Conservation (phyloP, 2,797 vertebrate genomes). For the Denticeps clupeoides region DNA sequence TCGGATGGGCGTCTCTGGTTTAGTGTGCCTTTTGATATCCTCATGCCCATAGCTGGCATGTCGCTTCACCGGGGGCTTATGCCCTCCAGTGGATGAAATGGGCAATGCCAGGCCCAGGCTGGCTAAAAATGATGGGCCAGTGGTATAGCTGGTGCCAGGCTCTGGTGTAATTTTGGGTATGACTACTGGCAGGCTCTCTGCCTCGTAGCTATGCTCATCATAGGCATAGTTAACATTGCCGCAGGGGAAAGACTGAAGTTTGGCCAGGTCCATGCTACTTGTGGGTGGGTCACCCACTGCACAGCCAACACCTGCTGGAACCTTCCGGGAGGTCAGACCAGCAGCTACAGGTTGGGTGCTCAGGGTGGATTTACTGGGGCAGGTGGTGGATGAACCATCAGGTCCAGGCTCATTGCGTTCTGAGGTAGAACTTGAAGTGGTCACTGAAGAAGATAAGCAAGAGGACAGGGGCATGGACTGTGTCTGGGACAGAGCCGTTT, state of each 20-base stretch:
- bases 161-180: slow-evolving; percentile 38
- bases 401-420: slow-evolving; percentile 54
- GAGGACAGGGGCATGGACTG: slow-evolving; percentile 60
- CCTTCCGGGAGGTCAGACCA: slow-evolving; percentile 33
- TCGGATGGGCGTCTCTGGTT: slow-evolving; percentile 63
- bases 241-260: slow-evolving; percentile 77
- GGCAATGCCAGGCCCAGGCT: slow-evolving; percentile 33
- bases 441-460: slow-evolving; percentile 19
- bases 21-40: slow-evolving; percentile 60
- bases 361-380: slow-evolving; percentile 46
- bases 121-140: slow-evolving; percentile 25
- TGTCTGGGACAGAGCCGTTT: slow-evolving; percentile 57
- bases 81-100: slow-evolving; percentile 39
- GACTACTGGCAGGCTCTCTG: slow-evolving; percentile 51
- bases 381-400: slow-evolving; percentile 43
- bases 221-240: slow-evolving; percentile 84
- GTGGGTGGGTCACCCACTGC: slow-evolving; percentile 14
- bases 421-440: slow-evolving; percentile 26
- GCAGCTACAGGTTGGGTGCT: slow-evolving; percentile 34
- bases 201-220: slow-evolving; percentile 65
- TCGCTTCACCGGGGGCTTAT: slow-evolving; percentile 60
- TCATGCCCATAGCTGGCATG: slow-evolving; percentile 71
- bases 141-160: slow-evolving; percentile 30
- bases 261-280: slow-evolving; percentile 61
- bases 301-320: slow-evolving; percentile 18